Evolutionary conservation across 2,888 invertebrate genomes (phyloP).

Genomic region (Chromoteleia sp.): DNA sequence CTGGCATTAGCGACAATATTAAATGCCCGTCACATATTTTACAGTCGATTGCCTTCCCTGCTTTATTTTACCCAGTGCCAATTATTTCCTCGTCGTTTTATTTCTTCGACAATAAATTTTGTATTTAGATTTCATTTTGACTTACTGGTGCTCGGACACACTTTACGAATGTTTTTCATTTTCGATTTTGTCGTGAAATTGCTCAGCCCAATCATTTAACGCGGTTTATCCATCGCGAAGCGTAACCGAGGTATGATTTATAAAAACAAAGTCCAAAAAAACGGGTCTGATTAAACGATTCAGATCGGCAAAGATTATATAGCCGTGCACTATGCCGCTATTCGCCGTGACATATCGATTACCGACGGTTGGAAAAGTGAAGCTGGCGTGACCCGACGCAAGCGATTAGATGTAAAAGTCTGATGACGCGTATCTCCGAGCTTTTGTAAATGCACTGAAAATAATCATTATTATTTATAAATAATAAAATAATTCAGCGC

Average conservation of each 20-base stretch:
- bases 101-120: not conserved
- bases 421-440: constrained; percentile 54
- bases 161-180: not conserved
- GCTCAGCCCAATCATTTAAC: constrained; percentile 50
- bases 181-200: constrained; percentile 1
- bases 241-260: constrained; percentile 64
- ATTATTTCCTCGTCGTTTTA: constrained; percentile 26
- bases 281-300: constrained; percentile 66
- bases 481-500: too few relatives aligned
- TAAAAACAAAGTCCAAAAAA: constrained; percentile 61
- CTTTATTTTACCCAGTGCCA: constrained; percentile 8
- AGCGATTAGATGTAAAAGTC: constrained; percentile 43
- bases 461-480: too few relatives aligned
- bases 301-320: constrained; percentile 52
- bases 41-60: constrained; percentile 47
- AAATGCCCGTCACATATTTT: constrained; percentile 69
- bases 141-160: not conserved
- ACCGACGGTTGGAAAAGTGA: constrained; percentile 67
- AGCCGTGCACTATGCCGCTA: constrained; percentile 38
- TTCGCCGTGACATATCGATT: constrained; percentile 68
- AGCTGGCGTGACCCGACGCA: constrained; percentile 45
- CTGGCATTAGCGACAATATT: constrained; percentile 63
- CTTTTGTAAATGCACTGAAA: constrained; percentile 3
- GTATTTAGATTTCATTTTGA: not conserved
- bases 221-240: constrained; percentile 56